phyloP scores from a whole-genome alignment of 53 echinoderm and acorn worm species.

The Crossaster papposus region DNA sequence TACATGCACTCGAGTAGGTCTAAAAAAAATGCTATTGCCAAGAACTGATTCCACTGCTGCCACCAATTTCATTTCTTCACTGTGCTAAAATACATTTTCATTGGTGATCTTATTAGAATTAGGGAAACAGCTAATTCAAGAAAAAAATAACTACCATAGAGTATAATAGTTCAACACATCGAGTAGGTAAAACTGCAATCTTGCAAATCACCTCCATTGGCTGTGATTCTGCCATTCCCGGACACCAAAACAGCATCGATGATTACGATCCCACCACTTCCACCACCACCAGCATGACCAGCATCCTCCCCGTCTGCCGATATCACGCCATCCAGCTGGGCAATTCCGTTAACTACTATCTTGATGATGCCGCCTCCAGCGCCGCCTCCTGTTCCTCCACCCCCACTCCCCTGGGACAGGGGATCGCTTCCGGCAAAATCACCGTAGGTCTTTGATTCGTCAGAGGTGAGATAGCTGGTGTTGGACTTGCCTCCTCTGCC shows the following conservation, averaged over 20 bases:
- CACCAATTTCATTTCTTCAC: no score
- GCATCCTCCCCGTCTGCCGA: conserved; percentile 67
- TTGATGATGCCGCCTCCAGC: conserved; percentile 59
- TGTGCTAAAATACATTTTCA: no score
- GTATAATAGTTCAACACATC: not conserved
- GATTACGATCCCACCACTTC: conserved; percentile 67
- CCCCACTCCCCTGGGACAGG: conserved; percentile 55
- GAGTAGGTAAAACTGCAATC: not conserved
- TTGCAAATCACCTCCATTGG: conserved; percentile 61
- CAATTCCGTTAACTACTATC: conserved; percentile 33
- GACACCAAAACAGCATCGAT: conserved; percentile 45
- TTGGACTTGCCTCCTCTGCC: conserved; percentile 67
- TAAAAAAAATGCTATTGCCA: no score
- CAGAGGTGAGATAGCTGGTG: conserved; percentile 37
- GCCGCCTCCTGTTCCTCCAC: conserved; percentile 62
- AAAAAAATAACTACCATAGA: not conserved
- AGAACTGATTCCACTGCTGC: no score
- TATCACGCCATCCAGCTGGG: conserved; percentile 61
- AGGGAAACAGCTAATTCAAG: not conserved
- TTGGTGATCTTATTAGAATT: no score
- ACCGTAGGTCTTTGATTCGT: conserved; percentile 55
- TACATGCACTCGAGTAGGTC: no score
- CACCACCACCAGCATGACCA: conserved; percentile 54
- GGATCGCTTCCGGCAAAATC: conserved; percentile 39
- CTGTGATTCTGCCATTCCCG: conserved; percentile 61